Conservation (phyloP, 1,140 invertebrate species). For the Eueides isabella region DNA sequence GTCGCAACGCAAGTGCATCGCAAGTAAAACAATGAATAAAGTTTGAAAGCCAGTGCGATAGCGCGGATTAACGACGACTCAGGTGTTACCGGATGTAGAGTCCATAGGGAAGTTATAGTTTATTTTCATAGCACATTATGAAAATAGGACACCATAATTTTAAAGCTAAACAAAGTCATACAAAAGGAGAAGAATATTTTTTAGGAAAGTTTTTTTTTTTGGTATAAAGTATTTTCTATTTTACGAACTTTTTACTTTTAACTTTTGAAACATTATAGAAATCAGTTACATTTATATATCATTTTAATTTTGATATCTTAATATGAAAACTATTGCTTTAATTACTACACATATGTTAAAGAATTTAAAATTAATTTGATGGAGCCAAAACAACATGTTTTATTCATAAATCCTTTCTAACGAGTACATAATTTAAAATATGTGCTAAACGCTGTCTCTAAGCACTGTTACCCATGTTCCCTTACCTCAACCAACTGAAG, state of each 20-base stretch:
- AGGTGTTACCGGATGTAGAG: constrained; percentile 36
- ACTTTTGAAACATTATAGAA: no score
- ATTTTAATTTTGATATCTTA: no score
- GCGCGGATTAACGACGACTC: constrained; percentile 55
- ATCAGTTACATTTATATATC: no score
- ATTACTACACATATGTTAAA: no score
- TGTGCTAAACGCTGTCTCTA: background rate
- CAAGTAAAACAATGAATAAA: constrained; percentile 61
- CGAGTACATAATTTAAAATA: background rate
- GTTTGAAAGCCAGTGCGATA: constrained; percentile 55
- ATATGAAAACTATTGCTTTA: no score
- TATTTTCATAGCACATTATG: background rate
- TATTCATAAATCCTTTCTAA: background rate
- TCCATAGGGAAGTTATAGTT: background rate
- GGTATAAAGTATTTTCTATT: no score
- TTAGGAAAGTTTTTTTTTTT: no score
- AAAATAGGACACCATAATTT: background rate
- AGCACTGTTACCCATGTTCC: background rate
- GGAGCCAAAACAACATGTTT: no score
- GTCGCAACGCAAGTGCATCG: constrained; percentile 49
- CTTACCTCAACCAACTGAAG: constrained; percentile 16
- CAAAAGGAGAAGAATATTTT: no score
- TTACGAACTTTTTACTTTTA: no score
- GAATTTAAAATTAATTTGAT: no score
- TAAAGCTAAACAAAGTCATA: background rate